A percentile compares a stretch with the other conserved stretches of the same genome.
These are phyloP conservation scores for Halcyon malimbica DNA, from an alignment of 2,113 vertebrate genomes.

Conservation along the genomic window DNA sequence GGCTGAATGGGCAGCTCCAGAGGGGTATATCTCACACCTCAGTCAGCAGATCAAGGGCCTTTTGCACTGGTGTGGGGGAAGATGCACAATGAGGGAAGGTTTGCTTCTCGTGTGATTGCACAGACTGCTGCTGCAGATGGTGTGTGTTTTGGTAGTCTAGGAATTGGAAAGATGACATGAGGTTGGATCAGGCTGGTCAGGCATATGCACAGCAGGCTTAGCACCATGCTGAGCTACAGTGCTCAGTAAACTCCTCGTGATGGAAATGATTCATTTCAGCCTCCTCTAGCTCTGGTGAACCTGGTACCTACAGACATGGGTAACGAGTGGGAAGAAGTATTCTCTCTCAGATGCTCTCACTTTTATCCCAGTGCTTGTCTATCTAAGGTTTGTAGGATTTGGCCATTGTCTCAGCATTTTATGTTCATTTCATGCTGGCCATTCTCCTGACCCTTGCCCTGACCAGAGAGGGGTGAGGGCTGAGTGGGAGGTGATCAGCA, in stretches of 20 bases:
- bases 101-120: fast-evolving
- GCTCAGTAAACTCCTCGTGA: fast-evolving
- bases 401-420: background rate
- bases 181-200: background rate
- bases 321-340: background rate
- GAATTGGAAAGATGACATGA: fast-evolving
- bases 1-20: background rate
- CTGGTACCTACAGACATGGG: background rate
- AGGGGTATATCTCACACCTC: background rate
- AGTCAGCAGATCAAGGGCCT: background rate
- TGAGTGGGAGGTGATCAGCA: background rate
- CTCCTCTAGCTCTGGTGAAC: background rate
- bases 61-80: background rate
- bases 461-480: background rate
- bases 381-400: background rate
- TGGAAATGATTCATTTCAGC: background rate
- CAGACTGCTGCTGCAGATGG: background rate
- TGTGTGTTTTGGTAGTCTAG: no score
- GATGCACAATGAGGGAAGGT: background rate
- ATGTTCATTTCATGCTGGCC: background rate
- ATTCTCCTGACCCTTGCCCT: background rate
- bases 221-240: background rate
- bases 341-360: background rate
- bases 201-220: background rate
- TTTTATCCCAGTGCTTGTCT: background rate